phyloP scores from a whole-genome alignment of 1,140 invertebrate genomes.

The Tetranychus urticae region DNA sequence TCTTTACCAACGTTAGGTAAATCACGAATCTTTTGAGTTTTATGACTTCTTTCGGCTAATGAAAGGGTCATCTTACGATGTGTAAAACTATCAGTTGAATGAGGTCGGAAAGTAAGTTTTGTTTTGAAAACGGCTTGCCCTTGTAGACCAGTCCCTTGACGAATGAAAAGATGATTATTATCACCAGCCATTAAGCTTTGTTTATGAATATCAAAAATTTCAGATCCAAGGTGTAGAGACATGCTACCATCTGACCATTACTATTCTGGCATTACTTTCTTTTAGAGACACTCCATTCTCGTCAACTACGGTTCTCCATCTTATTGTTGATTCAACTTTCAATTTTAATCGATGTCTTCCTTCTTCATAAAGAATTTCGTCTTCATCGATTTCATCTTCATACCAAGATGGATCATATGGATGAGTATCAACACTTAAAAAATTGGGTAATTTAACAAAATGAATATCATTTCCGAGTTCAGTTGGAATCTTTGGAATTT shows the following conservation, averaged over 20 bases:
- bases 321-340: slow-evolving; percentile 65
- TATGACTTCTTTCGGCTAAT: slow-evolving; percentile 83
- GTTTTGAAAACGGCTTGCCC: slow-evolving; percentile 90
- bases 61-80: slow-evolving; percentile 97
- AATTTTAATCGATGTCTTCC: slow-evolving; percentile 46
- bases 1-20: slow-evolving; percentile 76
- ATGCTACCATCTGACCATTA: slow-evolving; percentile 95
- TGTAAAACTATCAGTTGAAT: slow-evolving; percentile 93
- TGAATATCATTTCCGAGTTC: slow-evolving; percentile 74
- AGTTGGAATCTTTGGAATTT: slow-evolving; percentile 80
- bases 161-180: slow-evolving; percentile 80
- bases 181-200: slow-evolving; percentile 68
- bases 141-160: slow-evolving; percentile 61
- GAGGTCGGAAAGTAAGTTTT: slow-evolving; percentile 79
- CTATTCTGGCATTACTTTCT: slow-evolving; percentile 85
- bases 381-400: slow-evolving; percentile 97
- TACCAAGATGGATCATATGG: slow-evolving; percentile 86
- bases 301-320: slow-evolving; percentile 70
- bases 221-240: slow-evolving; percentile 84
- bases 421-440: slow-evolving; percentile 39
- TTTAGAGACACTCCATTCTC: slow-evolving; percentile 48
- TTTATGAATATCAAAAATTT: slow-evolving; percentile 92
- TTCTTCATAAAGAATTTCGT: slow-evolving; percentile 92
- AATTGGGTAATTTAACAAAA: slow-evolving; percentile 83
- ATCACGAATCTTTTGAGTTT: slow-evolving; percentile 86